phyloP scores from a whole-genome alignment of 92 coral and sea anemone species.

The Epizoanthus ramosus region DNA sequence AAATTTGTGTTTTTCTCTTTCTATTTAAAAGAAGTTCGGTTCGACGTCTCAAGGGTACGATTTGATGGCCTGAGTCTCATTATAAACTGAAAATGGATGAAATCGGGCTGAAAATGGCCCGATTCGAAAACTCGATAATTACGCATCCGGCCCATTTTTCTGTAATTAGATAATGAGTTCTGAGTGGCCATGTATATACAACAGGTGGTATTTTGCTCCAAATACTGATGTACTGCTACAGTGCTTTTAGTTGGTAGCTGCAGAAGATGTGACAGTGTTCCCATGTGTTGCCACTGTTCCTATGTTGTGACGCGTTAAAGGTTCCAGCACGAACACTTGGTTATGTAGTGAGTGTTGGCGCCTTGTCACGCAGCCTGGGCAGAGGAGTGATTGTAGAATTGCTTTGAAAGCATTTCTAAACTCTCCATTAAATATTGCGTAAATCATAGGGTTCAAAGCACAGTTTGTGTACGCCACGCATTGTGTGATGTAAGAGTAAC shows the following conservation, averaged over 20 bases:
- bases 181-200: no score
- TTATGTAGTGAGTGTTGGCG: not conserved
- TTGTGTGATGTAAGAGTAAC: not conserved
- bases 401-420: conserved; percentile 35
- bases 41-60: no score
- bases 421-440: conserved; percentile 12
- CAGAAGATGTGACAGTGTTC: not conserved
- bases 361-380: not conserved
- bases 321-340: conserved; percentile 11
- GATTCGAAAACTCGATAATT: no score
- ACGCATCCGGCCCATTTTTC: no score
- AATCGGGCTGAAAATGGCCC: no score
- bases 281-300: not conserved
- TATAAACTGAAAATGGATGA: no score
- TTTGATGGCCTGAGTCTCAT: no score
- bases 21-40: no score
- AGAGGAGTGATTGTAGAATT: conserved; percentile 15
- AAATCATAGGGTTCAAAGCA: conserved; percentile 24
- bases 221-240: no score
- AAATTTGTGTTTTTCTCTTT: no score
- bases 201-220: no score
- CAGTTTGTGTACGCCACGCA: conserved; percentile 25
- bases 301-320: conserved; percentile 3
- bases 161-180: no score
- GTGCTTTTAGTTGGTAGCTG: not conserved